Conservation (phyloP, 2,113 vertebrate species). For the Cyphomyrus plagiostoma region DNA sequence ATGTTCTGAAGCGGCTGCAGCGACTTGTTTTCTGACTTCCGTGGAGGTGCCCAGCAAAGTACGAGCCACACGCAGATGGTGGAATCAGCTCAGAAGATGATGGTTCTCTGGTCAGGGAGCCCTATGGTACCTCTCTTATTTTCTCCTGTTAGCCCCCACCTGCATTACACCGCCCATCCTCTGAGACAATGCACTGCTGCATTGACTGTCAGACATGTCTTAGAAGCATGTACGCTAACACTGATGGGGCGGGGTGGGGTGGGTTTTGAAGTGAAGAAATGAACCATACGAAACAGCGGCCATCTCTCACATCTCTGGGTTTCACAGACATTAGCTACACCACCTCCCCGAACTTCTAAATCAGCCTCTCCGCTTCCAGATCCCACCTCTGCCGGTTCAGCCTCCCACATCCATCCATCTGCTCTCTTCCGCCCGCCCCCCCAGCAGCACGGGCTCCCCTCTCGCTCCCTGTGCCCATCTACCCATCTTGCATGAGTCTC, state of each 20-base stretch:
- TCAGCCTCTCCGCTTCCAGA: not conserved
- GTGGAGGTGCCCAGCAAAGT: not conserved
- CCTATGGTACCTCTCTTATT: slow-evolving; percentile 29
- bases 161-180: slow-evolving; percentile 33
- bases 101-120: not conserved
- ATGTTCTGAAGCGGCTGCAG: not conserved
- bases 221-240: slow-evolving; percentile 67
- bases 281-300: slow-evolving; percentile 21
- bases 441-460: not conserved
- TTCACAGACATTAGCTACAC: slow-evolving; percentile 28
- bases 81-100: not conserved
- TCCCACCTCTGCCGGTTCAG: not conserved
- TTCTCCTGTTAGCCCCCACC: slow-evolving; percentile 25
- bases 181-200: slow-evolving; percentile 36
- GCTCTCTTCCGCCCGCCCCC: not conserved
- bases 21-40: not conserved
- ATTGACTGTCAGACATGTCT: slow-evolving; percentile 60
- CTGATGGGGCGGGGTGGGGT: slow-evolving; percentile 46
- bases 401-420: not conserved
- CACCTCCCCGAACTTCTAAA: slow-evolving; percentile 31
- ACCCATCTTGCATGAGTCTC: not conserved
- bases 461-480: not conserved
- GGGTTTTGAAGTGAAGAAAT: slow-evolving; percentile 36
- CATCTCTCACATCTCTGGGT: slow-evolving; percentile 47
- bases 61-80: not conserved